Evolutionary conservation across 2,113 vertebrate species (phyloP).

Genomic region (Siniperca knerii): DNA sequence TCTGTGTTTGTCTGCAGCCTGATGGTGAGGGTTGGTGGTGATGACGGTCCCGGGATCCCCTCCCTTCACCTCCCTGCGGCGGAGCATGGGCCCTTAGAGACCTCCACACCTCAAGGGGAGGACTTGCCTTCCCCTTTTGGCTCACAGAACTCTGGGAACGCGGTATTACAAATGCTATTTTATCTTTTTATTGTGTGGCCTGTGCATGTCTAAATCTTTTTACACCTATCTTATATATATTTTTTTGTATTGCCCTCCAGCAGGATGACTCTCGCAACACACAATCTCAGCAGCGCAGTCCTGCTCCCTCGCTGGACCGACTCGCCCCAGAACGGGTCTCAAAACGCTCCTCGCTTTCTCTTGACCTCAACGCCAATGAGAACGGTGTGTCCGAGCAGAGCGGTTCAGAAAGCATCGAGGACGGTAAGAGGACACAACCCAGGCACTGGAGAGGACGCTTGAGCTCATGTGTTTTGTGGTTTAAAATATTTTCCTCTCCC

Average conservation of each 20-base stretch:
- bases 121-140: conserved; percentile 63
- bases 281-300: conserved; percentile 77
- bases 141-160: conserved; percentile 57
- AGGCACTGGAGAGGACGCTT: neutral
- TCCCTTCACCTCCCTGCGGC: conserved; percentile 69
- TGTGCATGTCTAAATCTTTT: neutral
- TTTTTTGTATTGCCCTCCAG: neutral
- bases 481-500: neutral
- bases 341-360: conserved; percentile 82
- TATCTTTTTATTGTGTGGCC: neutral
- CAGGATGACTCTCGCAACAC: conserved; percentile 83
- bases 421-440: conserved; percentile 82
- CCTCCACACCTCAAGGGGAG: conserved; percentile 76
- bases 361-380: conserved; percentile 91
- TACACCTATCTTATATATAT: neutral
- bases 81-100: conserved; percentile 70
- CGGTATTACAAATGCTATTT: conserved; percentile 50
- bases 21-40: conserved; percentile 61
- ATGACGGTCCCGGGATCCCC: conserved; percentile 63
- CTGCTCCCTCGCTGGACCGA: conserved; percentile 78
- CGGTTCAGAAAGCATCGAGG: conserved; percentile 88
- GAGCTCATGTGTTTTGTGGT: neutral
- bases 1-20: conserved; percentile 60
- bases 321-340: conserved; percentile 64
- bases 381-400: conserved; percentile 87